These are phyloP conservation scores for Rhynchomys soricoides DNA, from an alignment of 2,113 vertebrate species.

Conservation along the genomic window DNA sequence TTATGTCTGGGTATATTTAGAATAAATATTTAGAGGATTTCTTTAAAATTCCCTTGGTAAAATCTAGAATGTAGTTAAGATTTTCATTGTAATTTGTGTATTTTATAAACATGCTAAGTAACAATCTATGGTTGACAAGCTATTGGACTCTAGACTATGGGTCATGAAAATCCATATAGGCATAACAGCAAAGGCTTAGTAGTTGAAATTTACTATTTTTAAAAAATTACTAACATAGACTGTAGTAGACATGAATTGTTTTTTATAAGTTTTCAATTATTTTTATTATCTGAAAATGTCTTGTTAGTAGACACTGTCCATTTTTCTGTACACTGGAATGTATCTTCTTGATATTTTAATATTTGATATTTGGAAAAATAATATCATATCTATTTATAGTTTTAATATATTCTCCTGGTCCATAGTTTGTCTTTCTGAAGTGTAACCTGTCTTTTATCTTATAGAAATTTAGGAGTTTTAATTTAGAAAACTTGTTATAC, in stretches of 20 bases:
- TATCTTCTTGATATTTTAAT: not conserved
- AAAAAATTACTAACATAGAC: not conserved
- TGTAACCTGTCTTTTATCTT: not conserved
- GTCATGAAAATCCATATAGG: not conserved
- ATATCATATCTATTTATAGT: not conserved
- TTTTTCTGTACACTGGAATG: not conserved
- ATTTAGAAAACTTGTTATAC: not conserved
- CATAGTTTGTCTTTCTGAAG: not conserved
- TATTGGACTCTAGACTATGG: not conserved
- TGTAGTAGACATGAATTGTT: too few species aligned
- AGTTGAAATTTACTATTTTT: not conserved
- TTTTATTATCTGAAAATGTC: too few species aligned
- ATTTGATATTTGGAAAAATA: not conserved
- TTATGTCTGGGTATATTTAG: not conserved
- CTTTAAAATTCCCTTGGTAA: not conserved
- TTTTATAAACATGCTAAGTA: not conserved
- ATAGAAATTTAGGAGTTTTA: not conserved
- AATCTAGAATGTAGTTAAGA: not conserved
- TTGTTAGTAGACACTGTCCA: not conserved
- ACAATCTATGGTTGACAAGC: not conserved
- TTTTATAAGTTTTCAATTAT: too few species aligned
- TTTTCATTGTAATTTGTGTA: not conserved
- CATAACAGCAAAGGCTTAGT: not conserved
- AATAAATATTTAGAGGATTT: not conserved
- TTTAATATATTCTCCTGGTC: not conserved